Percentiles rank a stretch among this genome's conserved stretches.
These are phyloP conservation scores for Garra rufa DNA, from an alignment of 2,113 vertebrate species.

Conservation along the genomic window DNA sequence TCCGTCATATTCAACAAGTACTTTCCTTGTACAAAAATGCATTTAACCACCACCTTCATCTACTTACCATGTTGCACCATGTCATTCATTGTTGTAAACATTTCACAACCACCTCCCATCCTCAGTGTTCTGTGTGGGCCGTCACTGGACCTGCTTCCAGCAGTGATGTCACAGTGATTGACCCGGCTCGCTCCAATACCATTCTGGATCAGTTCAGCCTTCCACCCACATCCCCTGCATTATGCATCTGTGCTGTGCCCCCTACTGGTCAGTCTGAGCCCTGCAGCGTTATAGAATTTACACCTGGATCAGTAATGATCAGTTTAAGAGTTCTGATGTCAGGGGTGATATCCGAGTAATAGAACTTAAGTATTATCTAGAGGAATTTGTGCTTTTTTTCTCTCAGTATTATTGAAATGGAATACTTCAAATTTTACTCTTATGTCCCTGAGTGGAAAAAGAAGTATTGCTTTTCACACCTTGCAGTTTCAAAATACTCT, in stretches of 20 bases:
- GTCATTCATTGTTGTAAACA: slow-evolving; percentile 52
- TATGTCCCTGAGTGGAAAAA: background rate
- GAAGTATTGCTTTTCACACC: too few relatives aligned
- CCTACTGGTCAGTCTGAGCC: slow-evolving; percentile 72
- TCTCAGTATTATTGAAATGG: too few relatives aligned
- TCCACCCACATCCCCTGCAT: slow-evolving; percentile 77
- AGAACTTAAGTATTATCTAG: slow-evolving; percentile 78
- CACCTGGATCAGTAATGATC: background rate
- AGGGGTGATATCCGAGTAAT: background rate
- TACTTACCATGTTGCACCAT: slow-evolving; percentile 24
- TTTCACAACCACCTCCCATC: slow-evolving; percentile 45
- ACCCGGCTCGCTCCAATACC: slow-evolving; percentile 79
- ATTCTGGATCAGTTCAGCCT: slow-evolving; percentile 81
- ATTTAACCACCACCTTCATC: background rate
- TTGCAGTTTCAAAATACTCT: too few relatives aligned
- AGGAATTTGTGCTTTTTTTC: too few relatives aligned
- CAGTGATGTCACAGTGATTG: slow-evolving; percentile 80
- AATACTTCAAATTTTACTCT: background rate
- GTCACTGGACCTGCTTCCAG: slow-evolving; percentile 77
- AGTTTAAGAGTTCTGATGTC: background rate
- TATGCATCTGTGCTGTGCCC: slow-evolving; percentile 79
- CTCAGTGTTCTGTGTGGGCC: slow-evolving; percentile 79
- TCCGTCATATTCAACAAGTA: background rate
- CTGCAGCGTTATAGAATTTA: background rate
- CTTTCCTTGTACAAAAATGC: background rate